Evolutionary conservation across 1,140 invertebrate species (phyloP).

Genomic region (Drosophila pallidifrons): DNA sequence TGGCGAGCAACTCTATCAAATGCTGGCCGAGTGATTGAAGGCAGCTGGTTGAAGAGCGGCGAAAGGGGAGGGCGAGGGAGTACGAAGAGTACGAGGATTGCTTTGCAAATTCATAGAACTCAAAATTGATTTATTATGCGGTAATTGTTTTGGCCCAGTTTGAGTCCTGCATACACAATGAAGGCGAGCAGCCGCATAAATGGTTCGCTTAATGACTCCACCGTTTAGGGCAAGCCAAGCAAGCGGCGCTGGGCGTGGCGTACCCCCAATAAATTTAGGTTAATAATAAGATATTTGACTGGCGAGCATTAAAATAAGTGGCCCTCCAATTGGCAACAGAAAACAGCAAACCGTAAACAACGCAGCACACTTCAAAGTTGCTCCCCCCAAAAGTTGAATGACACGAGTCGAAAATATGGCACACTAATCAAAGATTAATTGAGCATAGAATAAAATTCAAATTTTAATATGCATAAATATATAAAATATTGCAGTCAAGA

Average conservation of each 20-base stretch:
- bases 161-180: constrained; percentile 65
- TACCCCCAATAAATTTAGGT: constrained; percentile 33
- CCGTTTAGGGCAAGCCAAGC: constrained; percentile 13
- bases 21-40: constrained; percentile 53
- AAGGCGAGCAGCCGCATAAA: constrained; percentile 48
- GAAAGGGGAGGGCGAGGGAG: constrained; percentile 4
- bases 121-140: constrained; percentile 78
- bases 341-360: constrained; percentile 1
- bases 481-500: not conserved
- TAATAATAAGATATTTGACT: constrained; percentile 67
- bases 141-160: constrained; percentile 80
- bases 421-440: not conserved
- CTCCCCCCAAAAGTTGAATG: not conserved
- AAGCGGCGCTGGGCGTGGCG: constrained; percentile 22
- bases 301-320: constrained; percentile 64
- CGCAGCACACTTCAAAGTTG: not conserved
- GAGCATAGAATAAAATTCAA: not conserved
- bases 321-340: constrained; percentile 30
- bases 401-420: not conserved
- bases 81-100: constrained; percentile 2
- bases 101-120: constrained; percentile 67
- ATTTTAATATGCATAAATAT: not conserved
- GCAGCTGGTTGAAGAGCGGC: constrained; percentile 9
- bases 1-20: constrained; percentile 42
- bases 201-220: constrained; percentile 49